These are phyloP conservation scores for Lytechinus pictus DNA, from an alignment of 35 echinoderm and acorn worm genomes.

Conservation along the genomic window DNA sequence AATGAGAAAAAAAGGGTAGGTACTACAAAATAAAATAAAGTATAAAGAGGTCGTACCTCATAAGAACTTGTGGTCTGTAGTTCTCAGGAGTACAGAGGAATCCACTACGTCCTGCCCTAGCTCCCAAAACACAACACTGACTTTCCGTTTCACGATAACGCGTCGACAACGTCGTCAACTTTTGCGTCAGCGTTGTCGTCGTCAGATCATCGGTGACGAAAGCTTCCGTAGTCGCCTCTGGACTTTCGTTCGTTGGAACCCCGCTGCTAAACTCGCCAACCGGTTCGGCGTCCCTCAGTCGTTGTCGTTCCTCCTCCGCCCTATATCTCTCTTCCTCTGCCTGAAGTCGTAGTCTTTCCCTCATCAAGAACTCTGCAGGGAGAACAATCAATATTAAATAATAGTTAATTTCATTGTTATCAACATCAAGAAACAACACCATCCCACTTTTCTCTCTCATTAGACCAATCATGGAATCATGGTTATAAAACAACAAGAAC, in stretches of 20 bases:
- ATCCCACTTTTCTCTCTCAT: too few species aligned
- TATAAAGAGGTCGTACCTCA: slow-evolving; percentile 25
- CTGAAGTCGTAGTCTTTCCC: not conserved
- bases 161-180: not conserved
- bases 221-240: not conserved
- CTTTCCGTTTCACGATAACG: not conserved
- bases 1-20: not conserved
- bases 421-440: too few species aligned
- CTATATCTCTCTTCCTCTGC: not conserved
- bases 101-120: slow-evolving; percentile 52
- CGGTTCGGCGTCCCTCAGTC: not conserved
- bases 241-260: not conserved
- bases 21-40: not conserved
- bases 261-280: not conserved
- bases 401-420: too few species aligned
- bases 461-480: too few species aligned
- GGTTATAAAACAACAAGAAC: too few species aligned
- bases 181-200: not conserved
- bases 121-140: slow-evolving; percentile 60
- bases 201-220: not conserved
- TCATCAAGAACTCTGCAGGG: slow-evolving; percentile 19
- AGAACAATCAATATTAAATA: not conserved
- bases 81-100: slow-evolving; percentile 67
- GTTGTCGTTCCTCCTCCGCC: not conserved
- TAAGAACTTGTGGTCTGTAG: slow-evolving; percentile 49